Conservation (phyloP, 2,888 invertebrate genomes). For the Masnerella sp. region DNA sequence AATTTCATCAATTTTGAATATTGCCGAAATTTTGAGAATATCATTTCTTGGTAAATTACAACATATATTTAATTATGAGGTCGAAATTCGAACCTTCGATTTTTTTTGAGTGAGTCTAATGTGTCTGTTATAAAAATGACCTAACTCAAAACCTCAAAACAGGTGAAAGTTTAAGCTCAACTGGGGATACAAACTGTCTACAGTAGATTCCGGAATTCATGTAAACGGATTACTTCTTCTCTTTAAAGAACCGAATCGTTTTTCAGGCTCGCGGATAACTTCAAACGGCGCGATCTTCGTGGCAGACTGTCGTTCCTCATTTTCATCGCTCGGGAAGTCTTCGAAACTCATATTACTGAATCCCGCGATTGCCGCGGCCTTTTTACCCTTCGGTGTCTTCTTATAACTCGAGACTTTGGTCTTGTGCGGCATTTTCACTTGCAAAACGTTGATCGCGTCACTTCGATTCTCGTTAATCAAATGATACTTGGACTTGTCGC, state of each 20-base stretch:
- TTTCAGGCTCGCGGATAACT: conserved; percentile 79
- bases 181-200: too few relatives aligned
- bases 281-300: conserved; percentile 81
- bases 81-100: too few relatives aligned
- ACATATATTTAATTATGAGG: too few relatives aligned
- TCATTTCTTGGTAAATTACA: too few relatives aligned
- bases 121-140: too few relatives aligned
- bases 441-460: conserved; percentile 71
- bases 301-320: conserved; percentile 76
- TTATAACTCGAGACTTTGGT: conserved; percentile 67
- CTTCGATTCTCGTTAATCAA: conserved; percentile 78
- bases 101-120: too few relatives aligned
- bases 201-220: too few relatives aligned
- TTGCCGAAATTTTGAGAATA: too few relatives aligned
- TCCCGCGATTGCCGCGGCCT: conserved; percentile 77
- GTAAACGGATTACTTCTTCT: conserved; percentile 78
- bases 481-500: conserved; percentile 79
- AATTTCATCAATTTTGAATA: too few relatives aligned
- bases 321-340: conserved; percentile 84
- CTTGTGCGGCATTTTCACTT: conserved; percentile 69
- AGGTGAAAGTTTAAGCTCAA: too few relatives aligned
- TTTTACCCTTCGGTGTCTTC: conserved; percentile 66
- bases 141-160: too few relatives aligned
- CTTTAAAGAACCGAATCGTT: conserved; percentile 77
- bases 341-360: conserved; percentile 88